Evolutionary conservation across 2,113 vertebrate species (phyloP), one percentile per base, ranked within the genome.

Genomic region (Tetraodon nigroviridis): DNA sequence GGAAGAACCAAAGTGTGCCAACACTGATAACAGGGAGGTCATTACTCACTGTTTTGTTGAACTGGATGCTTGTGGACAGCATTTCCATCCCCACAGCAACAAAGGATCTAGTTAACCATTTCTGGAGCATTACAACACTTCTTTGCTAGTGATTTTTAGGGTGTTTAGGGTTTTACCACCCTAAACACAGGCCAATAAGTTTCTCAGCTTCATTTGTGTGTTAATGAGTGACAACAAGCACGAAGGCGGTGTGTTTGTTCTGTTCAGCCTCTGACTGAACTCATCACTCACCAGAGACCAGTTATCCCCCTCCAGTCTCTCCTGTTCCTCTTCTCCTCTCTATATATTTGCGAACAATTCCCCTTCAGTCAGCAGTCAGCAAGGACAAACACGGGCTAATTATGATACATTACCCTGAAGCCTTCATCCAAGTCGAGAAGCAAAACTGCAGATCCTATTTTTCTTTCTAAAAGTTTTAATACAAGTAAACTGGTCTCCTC

Each of bases 101-200:
- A 37, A 37, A 12, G 32, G 1, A 11, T 1, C 11, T 37, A 27
- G 10, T 37, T 37, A 37, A 37, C 1, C 32, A 37, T 37, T 37
- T 37, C 32, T 37, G 12, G 29, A 24, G 55, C 61, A 68, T 63
- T 16, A 45, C 51, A 37, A 37, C 32, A 11, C 32, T 3, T 37
- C 7, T 37, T 37, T 37, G 32, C 32, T 5, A 7, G 27, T 29
- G n/a, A n/a, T n/a, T n/a, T n/a, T n/a, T n/a, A n/a, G n/a, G n/a
- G n/a, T n/a, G n/a, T n/a, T n/a, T n/a, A n/a, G n/a, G 24, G 24
- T 1, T 37, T 37, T 37, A 11, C 32, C 4, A 37, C 32, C 32
- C 10, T 11, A 37, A 11, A 37, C 32, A 37, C 11, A 12, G 8
- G 11, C 32, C 32, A 18, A 44, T 44, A 44, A 44, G 14, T 44